phyloP scores from a whole-genome alignment of 2,797 vertebrate genomes.

The Pseudomugil gertrudae region DNA sequence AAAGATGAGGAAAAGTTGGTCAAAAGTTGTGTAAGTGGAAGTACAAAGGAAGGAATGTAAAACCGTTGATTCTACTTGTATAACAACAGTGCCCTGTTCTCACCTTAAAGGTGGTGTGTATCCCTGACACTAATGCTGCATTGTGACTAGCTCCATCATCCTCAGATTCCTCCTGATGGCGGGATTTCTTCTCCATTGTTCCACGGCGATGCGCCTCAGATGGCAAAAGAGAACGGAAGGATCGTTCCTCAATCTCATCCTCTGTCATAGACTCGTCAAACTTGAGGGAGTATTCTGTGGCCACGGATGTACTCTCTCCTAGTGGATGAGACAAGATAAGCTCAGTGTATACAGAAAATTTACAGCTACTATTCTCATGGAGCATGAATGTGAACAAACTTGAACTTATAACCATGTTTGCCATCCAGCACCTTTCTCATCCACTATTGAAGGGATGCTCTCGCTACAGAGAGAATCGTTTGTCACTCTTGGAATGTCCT shows the following conservation, averaged over 20 bases:
- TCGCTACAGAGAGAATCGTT: slow-evolving; percentile 87
- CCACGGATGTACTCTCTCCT: slow-evolving; percentile 87
- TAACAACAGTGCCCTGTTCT: background rate
- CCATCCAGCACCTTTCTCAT: slow-evolving; percentile 87
- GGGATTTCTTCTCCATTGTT: slow-evolving; percentile 90
- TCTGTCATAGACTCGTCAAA: slow-evolving; percentile 97
- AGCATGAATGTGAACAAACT: background rate
- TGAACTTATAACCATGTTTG: background rate
- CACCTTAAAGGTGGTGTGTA: slow-evolving; percentile 70
- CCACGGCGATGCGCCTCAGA: slow-evolving; percentile 94
- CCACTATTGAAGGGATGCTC: slow-evolving; percentile 82
- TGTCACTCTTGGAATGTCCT: slow-evolving; percentile 81
- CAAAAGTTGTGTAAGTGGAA: background rate
- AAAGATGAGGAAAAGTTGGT: background rate
- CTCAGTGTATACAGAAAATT: background rate
- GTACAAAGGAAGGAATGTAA: background rate
- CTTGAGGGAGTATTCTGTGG: slow-evolving; percentile 92
- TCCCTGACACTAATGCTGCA: slow-evolving; percentile 62
- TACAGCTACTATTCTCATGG: background rate
- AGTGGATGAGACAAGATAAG: slow-evolving; percentile 4
- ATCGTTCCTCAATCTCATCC: slow-evolving; percentile 94
- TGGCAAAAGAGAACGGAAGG: slow-evolving; percentile 93
- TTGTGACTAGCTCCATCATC: slow-evolving; percentile 84
- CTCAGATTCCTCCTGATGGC: slow-evolving; percentile 87
- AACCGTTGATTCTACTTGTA: background rate